Base-by-base conservation (phyloP, 2,113 vertebrate genomes). In the Cnemophilus loriae region DNA sequence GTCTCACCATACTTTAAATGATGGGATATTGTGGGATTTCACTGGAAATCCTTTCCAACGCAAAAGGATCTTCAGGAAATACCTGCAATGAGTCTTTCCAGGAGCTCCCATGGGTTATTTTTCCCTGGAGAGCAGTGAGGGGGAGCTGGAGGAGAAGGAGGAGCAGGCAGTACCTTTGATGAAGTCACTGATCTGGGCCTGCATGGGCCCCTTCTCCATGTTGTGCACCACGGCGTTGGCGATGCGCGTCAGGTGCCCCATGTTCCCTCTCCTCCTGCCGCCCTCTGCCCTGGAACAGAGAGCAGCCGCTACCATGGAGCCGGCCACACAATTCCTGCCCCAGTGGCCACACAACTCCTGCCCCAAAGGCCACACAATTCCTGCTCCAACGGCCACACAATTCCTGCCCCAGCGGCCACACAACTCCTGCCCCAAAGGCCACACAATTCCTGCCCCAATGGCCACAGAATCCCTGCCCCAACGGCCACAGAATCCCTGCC, bases 201-300 rank as follows among this genome's bases (percentile, higher is more conserved):
- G 99, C 90, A 98, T 96, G 6, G 99, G 98, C 35, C 99, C 99
- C 94, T 99, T 98, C 98, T 99, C 99, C 97, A 99, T 97, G 87
- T 99, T 99, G 96, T 99, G 99, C 27, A 99, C 99, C 52, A 99
- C 99, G 6, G 98, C 98, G 47, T 99, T 99, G 97, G 99, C 99
- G 27, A 99, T 99, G 76, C 99, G 98, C 0, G 99, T 99, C 59
- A 99, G 98, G 96, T 99, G 99, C 55, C 99, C 99, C 99, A 99
- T 99, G 90, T 99, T 99, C 47, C 99, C 99, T 57, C 98, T 98
- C 92, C 99, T 98, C 97, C 98, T 98, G 16, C 99, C 99, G 0
- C 99, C 99, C 41, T 99, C 98, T 28, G 98, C 95, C 98, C 99
- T 99, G 95, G 7, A 47, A 83, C 69, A n/a, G 16, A 89, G 28